A percentile compares a stretch with the other conserved stretches of the same genome.
These are phyloP conservation scores for Chalcosyrphus nemorum DNA, from an alignment of 2,888 invertebrate genomes.

Conservation along the genomic window DNA sequence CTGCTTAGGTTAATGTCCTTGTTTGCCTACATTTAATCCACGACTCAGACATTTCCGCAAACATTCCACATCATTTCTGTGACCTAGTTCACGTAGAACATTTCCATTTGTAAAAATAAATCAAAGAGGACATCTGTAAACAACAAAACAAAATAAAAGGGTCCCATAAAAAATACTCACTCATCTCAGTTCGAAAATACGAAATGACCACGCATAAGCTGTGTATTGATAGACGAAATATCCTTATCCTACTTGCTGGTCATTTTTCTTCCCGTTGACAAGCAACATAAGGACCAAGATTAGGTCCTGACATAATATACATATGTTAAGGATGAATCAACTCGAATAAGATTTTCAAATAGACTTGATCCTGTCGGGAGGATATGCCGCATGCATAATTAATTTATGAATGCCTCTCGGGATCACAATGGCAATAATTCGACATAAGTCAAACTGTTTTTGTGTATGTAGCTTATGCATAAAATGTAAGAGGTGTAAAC, in stretches of 20 bases:
- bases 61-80: background rate
- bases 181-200: background rate
- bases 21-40: background rate
- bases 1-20: background rate
- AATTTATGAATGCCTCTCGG: conserved; percentile 10
- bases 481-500: background rate
- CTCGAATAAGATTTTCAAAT: background rate
- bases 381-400: conserved; percentile 24
- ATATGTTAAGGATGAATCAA: conserved; percentile 9
- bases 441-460: conserved; percentile 12
- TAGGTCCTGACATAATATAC: background rate
- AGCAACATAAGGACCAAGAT: conserved; percentile 9
- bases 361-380: background rate
- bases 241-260: background rate
- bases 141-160: background rate
- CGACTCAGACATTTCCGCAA: background rate
- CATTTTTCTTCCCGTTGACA: conserved; percentile 6
- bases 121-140: conserved; percentile 1
- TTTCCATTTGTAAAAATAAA: background rate
- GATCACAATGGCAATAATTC: conserved; percentile 1
- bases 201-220: conserved; percentile 6
- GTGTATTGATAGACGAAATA: background rate
- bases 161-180: background rate
- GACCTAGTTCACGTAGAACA: conserved; percentile 4
- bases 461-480: background rate